Percentiles rank a stretch among this genome's conserved stretches.
Conservation (phyloP, 2,888 invertebrate genomes). For the Hirtodrosophila trivittata region DNA sequence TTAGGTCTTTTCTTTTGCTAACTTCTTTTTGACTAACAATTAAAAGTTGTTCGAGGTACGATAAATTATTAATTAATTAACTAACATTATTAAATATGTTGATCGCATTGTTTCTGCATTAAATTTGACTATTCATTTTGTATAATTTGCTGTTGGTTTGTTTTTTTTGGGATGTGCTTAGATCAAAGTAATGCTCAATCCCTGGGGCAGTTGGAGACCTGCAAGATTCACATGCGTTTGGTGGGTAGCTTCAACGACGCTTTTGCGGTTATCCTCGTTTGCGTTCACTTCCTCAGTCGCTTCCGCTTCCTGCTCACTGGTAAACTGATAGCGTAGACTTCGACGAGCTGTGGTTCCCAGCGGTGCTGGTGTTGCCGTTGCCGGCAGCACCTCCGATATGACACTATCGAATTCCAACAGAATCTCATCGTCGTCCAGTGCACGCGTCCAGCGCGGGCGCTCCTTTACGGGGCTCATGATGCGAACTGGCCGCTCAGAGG, state of each 20-base stretch:
- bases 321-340: slow-evolving; percentile 59
- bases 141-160: slow-evolving; percentile 19
- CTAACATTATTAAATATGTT: slow-evolving; percentile 53
- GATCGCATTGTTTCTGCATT: slow-evolving; percentile 48
- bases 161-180: slow-evolving; percentile 32
- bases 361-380: slow-evolving; percentile 19
- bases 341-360: slow-evolving; percentile 41
- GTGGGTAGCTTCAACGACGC: slow-evolving; percentile 43
- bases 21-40: slow-evolving; percentile 66
- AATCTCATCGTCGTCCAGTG: slow-evolving; percentile 81
- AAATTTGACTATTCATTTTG: slow-evolving; percentile 66
- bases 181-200: slow-evolving; percentile 73
- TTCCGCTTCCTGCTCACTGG: slow-evolving; percentile 20
- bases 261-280: slow-evolving; percentile 32
- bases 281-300: slow-evolving; percentile 30
- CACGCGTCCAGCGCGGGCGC: slow-evolving; percentile 77
- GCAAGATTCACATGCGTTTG: slow-evolving; percentile 47
- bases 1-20: slow-evolving; percentile 67
- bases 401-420: slow-evolving; percentile 82
- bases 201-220: slow-evolving; percentile 67
- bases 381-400: slow-evolving; percentile 83
- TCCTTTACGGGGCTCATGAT: slow-evolving; percentile 81
- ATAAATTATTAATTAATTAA: slow-evolving; percentile 45
- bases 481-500: slow-evolving; percentile 40
- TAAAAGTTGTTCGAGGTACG: slow-evolving; percentile 63